Evolutionary conservation across 2,888 invertebrate species (phyloP), one percentile per base, ranked within the genome.

Genomic region (Acrobeloides nanus): DNA sequence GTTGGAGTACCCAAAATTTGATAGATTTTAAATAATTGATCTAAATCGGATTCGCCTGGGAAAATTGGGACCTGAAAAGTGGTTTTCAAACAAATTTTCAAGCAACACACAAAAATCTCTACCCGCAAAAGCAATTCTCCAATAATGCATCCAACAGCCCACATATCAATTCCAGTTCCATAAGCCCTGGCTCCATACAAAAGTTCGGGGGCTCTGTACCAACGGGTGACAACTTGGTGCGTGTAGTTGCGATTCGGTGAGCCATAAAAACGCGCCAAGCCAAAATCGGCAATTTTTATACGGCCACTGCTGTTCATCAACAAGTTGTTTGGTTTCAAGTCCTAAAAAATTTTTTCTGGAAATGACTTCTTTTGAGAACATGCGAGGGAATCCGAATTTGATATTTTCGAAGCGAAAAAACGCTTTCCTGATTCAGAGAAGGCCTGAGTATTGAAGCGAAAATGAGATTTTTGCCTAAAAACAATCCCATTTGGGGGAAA

Each of bases 261-360:
- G 1, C 95, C 97, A 79, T 84, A 99, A 70, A 87, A 85, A 74
- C 93, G 90, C 0, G 97, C 97, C 56, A 99, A 80, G 74, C 97
- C 97, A 81, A 99, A 99, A 82, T 99, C 97, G 56, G 90, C 95
- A 67, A 99, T 39, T 79, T 99, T 99, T 5, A 99, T 77, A 20
- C 92, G 81, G 4, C 97, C 97, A 62, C 84, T 83, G 23, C 84
- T 81, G 75, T 92, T 89, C 21, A 97, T 86, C 23, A 99, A 80
- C 71, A 99, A 82, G 80, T 99, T 99, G 76, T 99, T 99, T 0
- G 97, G 97, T 76, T 99, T 99, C 65, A 99, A 80, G 82, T 99
- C 97, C 77, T 78, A 57, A 34, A 53, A 8, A 33, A 26, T n/a
- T n/a, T n/a, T n/a, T n/a, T n/a, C n/a, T n/a, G n/a, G n/a, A n/a